Evolutionary conservation across 2,888 invertebrate species (phyloP), one percentile per base, ranked within the genome.

Genomic region (Malthinus seriepunctatus): DNA sequence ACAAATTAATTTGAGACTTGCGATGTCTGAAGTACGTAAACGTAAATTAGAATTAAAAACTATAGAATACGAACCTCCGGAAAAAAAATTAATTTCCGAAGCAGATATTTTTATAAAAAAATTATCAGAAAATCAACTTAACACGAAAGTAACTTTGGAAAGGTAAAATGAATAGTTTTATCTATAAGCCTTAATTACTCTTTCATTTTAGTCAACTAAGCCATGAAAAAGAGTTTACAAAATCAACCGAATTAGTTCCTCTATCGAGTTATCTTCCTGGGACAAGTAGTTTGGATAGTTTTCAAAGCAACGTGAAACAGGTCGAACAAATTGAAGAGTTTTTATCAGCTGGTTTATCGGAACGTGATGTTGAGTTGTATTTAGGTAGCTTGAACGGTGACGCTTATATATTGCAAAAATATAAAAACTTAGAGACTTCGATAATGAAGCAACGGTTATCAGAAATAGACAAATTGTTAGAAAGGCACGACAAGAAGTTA

Each of bases 321-420:
- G 67, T 80, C 14, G 73, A 79, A 38, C 72, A 78, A 65, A 67
- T 79, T 37, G 83, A 83, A 71, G 74, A 75, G 69, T 67, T 84
- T 47, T 83, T 80, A 65, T 79, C 77, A 47, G 78, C 77, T 37
- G 84, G 82, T 32, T 71, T 85, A 4, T 76, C 79, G 3, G 71
- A 76, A 47, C 80, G 82, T 4, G 84, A 84, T 72, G 78, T 84
- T 12, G 76, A 80, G 65, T 63, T 84, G n/a, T 81, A 81, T 48
- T 73, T 77, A 38, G 82, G 82, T 48, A 79, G 79, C 66, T 78
- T 82, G 70, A 76, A 77, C 15, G 81, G 81, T 6, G 60, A 70
- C 31, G 70, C 75, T 37, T 70, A 73, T 51, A 62, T 74, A 33
- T 56, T 51, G 67, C 50, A 66, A 68, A 52, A 65, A 70, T 51